A percentile compares a stretch with the other conserved stretches of the same genome.
These are phyloP conservation scores for Rhabdornis inornatus DNA, from an alignment of 2,113 vertebrate species.

Conservation along the genomic window DNA sequence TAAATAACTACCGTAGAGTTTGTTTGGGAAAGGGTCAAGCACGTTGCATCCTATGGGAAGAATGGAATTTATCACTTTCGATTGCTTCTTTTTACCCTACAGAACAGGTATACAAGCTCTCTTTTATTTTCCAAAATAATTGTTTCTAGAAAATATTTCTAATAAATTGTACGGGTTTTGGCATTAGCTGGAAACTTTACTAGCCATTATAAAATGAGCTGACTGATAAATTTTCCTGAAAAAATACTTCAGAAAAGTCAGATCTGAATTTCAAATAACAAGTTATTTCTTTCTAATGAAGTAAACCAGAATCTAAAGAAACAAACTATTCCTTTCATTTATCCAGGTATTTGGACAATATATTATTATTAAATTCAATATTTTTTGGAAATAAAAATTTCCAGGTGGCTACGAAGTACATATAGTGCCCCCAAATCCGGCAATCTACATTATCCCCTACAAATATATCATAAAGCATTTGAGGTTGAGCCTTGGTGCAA, in stretches of 20 bases:
- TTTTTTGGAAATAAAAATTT: background rate
- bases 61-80: background rate
- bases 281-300: background rate
- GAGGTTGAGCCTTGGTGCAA: constrained; percentile 38
- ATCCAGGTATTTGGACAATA: background rate
- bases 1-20: background rate
- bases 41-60: background rate
- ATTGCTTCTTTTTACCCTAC: background rate
- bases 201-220: background rate
- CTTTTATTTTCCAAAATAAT: background rate
- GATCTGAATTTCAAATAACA: background rate
- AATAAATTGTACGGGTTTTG: background rate
- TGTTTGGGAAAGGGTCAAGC: background rate
- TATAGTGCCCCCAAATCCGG: background rate
- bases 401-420: background rate
- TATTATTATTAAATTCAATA: background rate
- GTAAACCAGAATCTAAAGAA: background rate
- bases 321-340: background rate
- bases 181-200: background rate
- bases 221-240: background rate
- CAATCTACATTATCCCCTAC: background rate
- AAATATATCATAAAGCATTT: background rate
- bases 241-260: background rate
- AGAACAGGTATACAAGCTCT: background rate
- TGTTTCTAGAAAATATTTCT: background rate